phyloP scores from a whole-genome alignment of 2,888 invertebrate species.

The Actias luna region DNA sequence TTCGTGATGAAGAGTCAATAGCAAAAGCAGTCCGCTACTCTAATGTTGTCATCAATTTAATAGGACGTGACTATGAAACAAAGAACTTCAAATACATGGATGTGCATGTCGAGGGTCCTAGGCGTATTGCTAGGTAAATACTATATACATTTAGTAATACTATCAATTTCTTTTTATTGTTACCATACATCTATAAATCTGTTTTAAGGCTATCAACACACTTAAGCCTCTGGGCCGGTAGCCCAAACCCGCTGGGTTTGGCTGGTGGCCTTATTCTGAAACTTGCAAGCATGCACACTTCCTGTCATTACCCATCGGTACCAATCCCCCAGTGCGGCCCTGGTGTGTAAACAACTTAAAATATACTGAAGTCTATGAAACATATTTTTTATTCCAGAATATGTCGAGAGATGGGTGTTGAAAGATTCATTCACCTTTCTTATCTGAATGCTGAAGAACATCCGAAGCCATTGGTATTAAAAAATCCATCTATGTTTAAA shows the following conservation, averaged over 20 bases:
- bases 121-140: conserved; percentile 89
- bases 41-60: conserved; percentile 97
- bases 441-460: conserved; percentile 89
- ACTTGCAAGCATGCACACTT: no score
- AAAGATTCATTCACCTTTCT: conserved; percentile 95
- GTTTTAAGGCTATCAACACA: not conserved
- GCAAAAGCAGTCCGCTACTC: conserved; percentile 94
- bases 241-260: not conserved
- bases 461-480: conserved; percentile 85
- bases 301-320: no score
- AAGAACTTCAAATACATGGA: conserved; percentile 93
- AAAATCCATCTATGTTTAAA: conserved; percentile 89
- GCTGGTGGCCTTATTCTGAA: not conserved
- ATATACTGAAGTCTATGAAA: no score
- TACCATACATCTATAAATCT: no score
- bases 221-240: not conserved
- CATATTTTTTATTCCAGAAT: conserved; percentile 57
- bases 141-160: no score
- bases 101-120: conserved; percentile 93
- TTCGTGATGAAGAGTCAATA: conserved; percentile 93
- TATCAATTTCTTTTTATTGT: no score
- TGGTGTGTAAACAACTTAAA: no score
- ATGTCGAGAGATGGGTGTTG: conserved; percentile 89
- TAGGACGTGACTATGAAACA: conserved; percentile 96
- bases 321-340: no score